phyloP scores from a whole-genome alignment of 2,888 invertebrate genomes.

The Dasypolia templi region DNA sequence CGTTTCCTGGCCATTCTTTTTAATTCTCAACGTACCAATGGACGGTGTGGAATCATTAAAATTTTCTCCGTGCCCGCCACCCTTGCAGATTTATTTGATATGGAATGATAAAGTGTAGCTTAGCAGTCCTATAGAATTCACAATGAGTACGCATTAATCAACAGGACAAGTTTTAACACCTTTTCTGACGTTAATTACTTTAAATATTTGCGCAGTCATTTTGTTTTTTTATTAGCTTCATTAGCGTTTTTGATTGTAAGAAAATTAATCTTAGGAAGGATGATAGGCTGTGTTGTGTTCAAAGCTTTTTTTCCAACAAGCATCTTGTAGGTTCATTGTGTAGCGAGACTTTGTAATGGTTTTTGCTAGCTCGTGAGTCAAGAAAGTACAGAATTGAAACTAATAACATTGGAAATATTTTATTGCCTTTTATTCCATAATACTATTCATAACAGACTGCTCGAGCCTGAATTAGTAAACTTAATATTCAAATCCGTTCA shows the following conservation, averaged over 20 bases:
- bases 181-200: conserved; percentile 69
- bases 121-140: conserved; percentile 73
- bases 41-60: conserved; percentile 85
- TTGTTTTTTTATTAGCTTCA: conserved; percentile 69
- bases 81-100: conserved; percentile 82
- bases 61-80: conserved; percentile 78
- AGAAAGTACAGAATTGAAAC: background rate
- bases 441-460: conserved; percentile 18
- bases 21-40: conserved; percentile 83
- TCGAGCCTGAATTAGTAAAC: conserved; percentile 36
- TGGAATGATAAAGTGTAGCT: conserved; percentile 69
- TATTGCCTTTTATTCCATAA: conserved; percentile 2
- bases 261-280: conserved; percentile 69
- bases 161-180: conserved; percentile 58
- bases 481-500: conserved; percentile 52
- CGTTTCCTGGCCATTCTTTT: conserved; percentile 87
- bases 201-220: conserved; percentile 72
- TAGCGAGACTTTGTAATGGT: conserved; percentile 4
- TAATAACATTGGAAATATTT: conserved; percentile 6
- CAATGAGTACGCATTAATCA: conserved; percentile 67
- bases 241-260: conserved; percentile 71
- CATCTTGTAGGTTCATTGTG: conserved; percentile 30
- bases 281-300: conserved; percentile 60
- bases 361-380: conserved; percentile 25
- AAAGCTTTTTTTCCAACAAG: conserved; percentile 41